phyloP scores from a whole-genome alignment of 1,140 invertebrate species.

The Leptonema lineaticorne region DNA sequence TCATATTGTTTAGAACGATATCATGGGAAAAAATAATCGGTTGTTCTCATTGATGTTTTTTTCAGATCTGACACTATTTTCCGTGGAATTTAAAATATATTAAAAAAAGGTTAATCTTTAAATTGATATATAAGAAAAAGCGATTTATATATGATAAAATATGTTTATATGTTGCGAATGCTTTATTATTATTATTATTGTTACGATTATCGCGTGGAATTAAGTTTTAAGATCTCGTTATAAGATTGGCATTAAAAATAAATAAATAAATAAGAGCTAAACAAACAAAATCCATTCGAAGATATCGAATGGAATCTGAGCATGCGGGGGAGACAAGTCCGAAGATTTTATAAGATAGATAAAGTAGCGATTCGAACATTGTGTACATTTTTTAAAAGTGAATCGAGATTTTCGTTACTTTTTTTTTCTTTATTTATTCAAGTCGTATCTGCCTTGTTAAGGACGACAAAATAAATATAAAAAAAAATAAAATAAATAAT shows the following conservation, averaged over 20 bases:
- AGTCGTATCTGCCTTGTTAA: conserved; percentile 38
- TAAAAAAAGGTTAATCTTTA: too few species aligned
- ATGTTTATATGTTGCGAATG: too few species aligned
- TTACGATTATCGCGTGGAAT: not conserved
- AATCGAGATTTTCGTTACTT: not conserved
- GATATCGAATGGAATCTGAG: conserved; percentile 15
- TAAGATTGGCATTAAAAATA: not conserved
- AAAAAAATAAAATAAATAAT: conserved; percentile 33
- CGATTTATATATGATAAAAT: too few species aligned
- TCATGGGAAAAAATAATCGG: too few species aligned
- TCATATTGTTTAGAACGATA: too few species aligned
- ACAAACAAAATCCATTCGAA: not conserved
- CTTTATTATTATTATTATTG: too few species aligned
- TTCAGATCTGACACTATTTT: too few species aligned
- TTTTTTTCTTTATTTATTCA: conserved; percentile 25
- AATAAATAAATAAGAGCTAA: not conserved
- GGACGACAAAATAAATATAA: conserved; percentile 15
- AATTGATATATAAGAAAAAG: too few species aligned
- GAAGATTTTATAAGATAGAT: conserved; percentile 40
- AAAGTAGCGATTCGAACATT: conserved; percentile 40
- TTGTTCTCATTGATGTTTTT: too few species aligned
- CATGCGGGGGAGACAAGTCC: not conserved
- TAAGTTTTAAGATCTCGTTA: not conserved
- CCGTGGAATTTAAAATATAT: too few species aligned
- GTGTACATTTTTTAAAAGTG: conserved; percentile 34